Conservation (phyloP, 2,113 vertebrate genomes). For the Pluvialis apricaria region DNA sequence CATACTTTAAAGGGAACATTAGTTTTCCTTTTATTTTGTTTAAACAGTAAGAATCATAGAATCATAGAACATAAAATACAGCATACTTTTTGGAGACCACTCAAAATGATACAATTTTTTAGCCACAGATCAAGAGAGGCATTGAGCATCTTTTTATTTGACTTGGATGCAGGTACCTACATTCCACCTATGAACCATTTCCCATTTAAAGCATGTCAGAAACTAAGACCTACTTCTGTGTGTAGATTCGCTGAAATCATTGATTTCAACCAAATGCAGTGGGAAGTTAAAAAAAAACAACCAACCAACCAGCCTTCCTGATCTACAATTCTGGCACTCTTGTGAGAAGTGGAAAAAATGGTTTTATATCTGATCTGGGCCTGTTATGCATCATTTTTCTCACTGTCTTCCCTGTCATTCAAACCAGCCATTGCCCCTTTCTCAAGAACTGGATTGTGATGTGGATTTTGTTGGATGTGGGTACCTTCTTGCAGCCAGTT, state of each 20-base stretch:
- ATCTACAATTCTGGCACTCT: not conserved
- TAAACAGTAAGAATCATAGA: not conserved
- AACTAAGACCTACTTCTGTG: not conserved
- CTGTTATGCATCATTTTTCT: not conserved
- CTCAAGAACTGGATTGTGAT: not conserved
- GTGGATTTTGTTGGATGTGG: not conserved
- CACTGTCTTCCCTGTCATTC: not conserved
- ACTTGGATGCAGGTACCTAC: not conserved
- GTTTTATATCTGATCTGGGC: not conserved
- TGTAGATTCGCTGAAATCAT: not conserved
- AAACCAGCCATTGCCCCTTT: not conserved
- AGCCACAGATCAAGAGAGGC: not conserved
- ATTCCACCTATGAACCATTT: not conserved
- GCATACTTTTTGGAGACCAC: not conserved
- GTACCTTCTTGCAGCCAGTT: not conserved
- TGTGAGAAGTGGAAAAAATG: not conserved
- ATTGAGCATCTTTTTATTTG: not conserved
- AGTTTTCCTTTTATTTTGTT: not conserved
- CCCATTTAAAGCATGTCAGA: not conserved
- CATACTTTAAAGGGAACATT: not conserved
- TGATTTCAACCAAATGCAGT: not conserved
- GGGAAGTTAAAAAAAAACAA: too few relatives aligned
- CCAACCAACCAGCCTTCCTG: too few relatives aligned
- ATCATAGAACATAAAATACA: not conserved
- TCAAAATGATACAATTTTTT: not conserved